Evolutionary conservation across 2,797 vertebrate genomes (phyloP), one percentile per base, ranked within the genome.

Genomic region (Urocyon cinereoargenteus): DNA sequence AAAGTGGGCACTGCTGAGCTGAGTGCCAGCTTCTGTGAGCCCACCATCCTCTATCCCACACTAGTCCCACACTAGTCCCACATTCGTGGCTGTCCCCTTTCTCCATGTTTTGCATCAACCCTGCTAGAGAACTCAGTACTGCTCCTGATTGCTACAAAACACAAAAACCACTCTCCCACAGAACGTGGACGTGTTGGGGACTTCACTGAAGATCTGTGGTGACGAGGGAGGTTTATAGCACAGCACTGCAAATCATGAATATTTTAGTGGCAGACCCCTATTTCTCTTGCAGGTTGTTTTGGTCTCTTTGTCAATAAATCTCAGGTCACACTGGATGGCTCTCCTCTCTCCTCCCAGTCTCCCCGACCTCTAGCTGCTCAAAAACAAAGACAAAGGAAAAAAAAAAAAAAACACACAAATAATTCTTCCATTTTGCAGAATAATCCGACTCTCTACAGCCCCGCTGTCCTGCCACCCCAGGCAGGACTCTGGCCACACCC

Each of bases 371-470:
- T 73, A 26, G 3, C 5, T 57, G 55, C 53, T 77, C 8, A 61
- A 62, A 59, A 49, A 49, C 8, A 34, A n/a, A 18, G 51, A 77
- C 5, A 45, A 68, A 68, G 8, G 24, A 13, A 36, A 15, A 70
- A 22, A 15, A 51, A 31, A 45, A n/a, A 16, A 5, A 24, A 28
- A 8, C 15, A 36, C 4, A 26, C 66, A 26, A 45, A 40, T n/a
- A 57, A 94, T 24, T 5, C 24, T 86, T 95, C 36, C 45, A 59
- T 77, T 95, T 92, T 85, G 45, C 26, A 79, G 72, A 82, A 64
- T 64, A 77, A 78, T 31, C 49, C 15, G 18, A 64, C 5, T 82
- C 24, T 57, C 59, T 26, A 15, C 9, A 83, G 61, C 75, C 31
- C 36, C 4, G 1, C 1, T 45, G 7, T 45, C 40, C 40, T 45